These are phyloP conservation scores for Syrphus vitripennis DNA, from an alignment of 2,888 invertebrate genomes.

Conservation along the genomic window DNA sequence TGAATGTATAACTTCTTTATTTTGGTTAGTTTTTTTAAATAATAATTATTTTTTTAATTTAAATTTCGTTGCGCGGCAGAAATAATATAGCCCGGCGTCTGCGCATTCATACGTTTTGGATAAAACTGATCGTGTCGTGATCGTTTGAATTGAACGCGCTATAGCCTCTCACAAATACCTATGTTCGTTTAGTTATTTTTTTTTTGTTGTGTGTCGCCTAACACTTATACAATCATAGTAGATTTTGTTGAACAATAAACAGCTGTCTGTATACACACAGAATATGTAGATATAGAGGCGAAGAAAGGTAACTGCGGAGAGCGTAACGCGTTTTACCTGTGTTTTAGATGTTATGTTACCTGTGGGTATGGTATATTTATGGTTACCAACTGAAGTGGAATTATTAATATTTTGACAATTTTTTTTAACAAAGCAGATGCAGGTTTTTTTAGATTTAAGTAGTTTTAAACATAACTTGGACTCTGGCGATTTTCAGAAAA, in stretches of 20 bases:
- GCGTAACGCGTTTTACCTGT: conserved; percentile 23
- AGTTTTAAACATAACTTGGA: too few species aligned
- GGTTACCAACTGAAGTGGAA: conserved; percentile 1
- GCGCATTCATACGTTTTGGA: conserved; percentile 78
- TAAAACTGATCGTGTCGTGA: conserved; percentile 75
- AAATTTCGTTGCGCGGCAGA: conserved; percentile 47
- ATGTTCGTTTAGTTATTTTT: neutral
- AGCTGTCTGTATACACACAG: conserved; percentile 46
- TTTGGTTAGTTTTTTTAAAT: neutral
- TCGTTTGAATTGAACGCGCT: conserved; percentile 51
- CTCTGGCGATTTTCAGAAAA: too few species aligned
- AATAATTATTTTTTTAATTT: conserved; percentile 2
- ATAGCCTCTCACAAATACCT: conserved; percentile 61
- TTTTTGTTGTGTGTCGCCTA: neutral
- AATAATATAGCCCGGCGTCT: conserved; percentile 74
- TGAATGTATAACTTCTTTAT: neutral
- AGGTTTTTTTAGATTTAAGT: too few species aligned
- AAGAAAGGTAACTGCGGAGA: conserved; percentile 41
- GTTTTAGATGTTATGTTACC: conserved; percentile 25
- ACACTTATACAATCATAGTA: conserved; percentile 50
- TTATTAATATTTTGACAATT: neutral
- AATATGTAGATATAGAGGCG: neutral
- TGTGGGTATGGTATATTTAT: neutral
- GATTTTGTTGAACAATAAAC: conserved; percentile 31
- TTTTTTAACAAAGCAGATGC: too few species aligned